phyloP scores from a whole-genome alignment of 1,140 invertebrate genomes.

The Drosophila punjabiensis region DNA sequence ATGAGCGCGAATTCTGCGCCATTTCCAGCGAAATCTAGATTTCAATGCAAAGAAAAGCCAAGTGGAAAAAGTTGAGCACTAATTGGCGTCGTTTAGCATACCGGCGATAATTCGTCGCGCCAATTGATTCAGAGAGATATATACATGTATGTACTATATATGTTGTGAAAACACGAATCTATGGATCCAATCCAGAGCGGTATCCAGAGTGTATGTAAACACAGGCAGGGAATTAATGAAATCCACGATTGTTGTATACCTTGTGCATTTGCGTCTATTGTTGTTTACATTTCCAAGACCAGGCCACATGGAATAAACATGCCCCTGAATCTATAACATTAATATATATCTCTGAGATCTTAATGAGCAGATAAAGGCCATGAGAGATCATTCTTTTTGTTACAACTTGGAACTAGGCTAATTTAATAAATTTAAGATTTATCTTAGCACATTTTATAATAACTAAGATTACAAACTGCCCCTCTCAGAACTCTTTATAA shows the following conservation, averaged over 20 bases:
- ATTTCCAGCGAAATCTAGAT: conserved; percentile 38
- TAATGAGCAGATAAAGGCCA: conserved; percentile 9
- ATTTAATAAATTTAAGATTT: conserved; percentile 12
- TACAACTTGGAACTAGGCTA: not conserved
- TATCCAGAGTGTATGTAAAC: conserved; percentile 59
- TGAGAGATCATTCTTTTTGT: not conserved
- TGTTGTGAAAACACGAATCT: conserved; percentile 16
- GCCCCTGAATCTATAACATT: conserved; percentile 22
- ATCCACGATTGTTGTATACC: conserved; percentile 50
- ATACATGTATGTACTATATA: not conserved
- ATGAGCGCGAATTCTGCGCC: conserved; percentile 12
- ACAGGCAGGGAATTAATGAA: conserved; percentile 53
- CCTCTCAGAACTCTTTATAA: not conserved
- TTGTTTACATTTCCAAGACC: conserved; percentile 44
- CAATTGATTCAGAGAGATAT: conserved; percentile 54
- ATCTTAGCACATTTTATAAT: not conserved
- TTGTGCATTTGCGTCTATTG: conserved; percentile 52
- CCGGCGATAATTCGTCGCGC: conserved; percentile 60
- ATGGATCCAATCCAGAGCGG: conserved; percentile 17
- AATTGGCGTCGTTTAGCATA: conserved; percentile 70
- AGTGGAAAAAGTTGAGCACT: conserved; percentile 22
- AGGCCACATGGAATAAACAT: conserved; percentile 44
- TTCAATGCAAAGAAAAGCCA: conserved; percentile 18
- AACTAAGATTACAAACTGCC: not conserved
- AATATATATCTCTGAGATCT: conserved; percentile 6